Evolutionary conservation across 2,888 invertebrate genomes (phyloP).

Genomic region (Chalcis sispes): DNA sequence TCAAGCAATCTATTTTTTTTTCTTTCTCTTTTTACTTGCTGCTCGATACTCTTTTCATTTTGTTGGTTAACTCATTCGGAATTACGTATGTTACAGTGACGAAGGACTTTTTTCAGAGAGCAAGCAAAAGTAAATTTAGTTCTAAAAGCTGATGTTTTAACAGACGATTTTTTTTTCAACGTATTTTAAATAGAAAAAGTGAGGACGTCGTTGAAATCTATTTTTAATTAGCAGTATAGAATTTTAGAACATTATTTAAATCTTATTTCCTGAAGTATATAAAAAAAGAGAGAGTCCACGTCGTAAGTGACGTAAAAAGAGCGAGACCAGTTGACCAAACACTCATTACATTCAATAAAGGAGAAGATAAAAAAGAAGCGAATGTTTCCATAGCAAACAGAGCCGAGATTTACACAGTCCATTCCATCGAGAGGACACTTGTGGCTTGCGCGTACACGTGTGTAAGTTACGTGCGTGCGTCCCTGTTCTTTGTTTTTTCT

Average conservation of each 20-base stretch:
- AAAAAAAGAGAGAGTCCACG: neutral
- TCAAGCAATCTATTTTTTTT: neutral
- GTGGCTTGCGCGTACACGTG: no score
- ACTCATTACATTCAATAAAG: conserved; percentile 19
- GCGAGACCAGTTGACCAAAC: neutral
- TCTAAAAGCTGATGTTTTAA: no score
- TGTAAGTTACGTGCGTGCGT: neutral
- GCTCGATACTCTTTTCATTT: no score
- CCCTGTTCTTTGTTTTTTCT: conserved; percentile 3
- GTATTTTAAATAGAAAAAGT: no score
- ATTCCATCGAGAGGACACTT: conserved; percentile 10
- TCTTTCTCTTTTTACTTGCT: neutral
- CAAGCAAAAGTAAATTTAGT: neutral
- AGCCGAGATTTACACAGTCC: conserved; percentile 49
- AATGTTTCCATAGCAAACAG: conserved; percentile 42
- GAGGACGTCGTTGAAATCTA: no score
- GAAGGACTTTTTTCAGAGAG: neutral
- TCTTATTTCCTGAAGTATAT: neutral
- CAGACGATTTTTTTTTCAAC: no score
- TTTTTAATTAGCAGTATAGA: no score
- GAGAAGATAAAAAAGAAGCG: conserved; percentile 9
- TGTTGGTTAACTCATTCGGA: no score
- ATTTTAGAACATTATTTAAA: neutral
- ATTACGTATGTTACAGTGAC: conserved; percentile 7
- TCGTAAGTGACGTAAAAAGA: neutral